A percentile compares a stretch with the other conserved stretches of the same genome.
These are phyloP conservation scores for human DNA, from an alignment of 2,113 vertebrate genomes.

Conservation along the genomic window GRCh38 chr3:158445501-158446000, in stretches of 20 bases:
- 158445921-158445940: not conserved
- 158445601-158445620: no score
- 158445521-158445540: no score
- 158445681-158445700: not conserved
- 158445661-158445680: not conserved
- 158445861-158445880: not conserved
- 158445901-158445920: constrained; percentile 12
- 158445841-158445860: not conserved
- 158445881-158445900: constrained; percentile 9
- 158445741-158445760: not conserved
- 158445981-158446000: not conserved
- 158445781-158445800: constrained; percentile 35
- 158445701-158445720: constrained; percentile 9
- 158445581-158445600: no score
- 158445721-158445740: not conserved
- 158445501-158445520: no score
- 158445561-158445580: no score
- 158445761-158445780: not conserved
- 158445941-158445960: not conserved
- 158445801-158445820: not conserved
- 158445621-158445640: no score
- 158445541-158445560: no score
- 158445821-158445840: constrained; percentile 18
- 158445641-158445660: not conserved
- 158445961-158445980: not conserved